Conservation (phyloP, 1,140 invertebrate species). For the Cotesia glomerata region DNA sequence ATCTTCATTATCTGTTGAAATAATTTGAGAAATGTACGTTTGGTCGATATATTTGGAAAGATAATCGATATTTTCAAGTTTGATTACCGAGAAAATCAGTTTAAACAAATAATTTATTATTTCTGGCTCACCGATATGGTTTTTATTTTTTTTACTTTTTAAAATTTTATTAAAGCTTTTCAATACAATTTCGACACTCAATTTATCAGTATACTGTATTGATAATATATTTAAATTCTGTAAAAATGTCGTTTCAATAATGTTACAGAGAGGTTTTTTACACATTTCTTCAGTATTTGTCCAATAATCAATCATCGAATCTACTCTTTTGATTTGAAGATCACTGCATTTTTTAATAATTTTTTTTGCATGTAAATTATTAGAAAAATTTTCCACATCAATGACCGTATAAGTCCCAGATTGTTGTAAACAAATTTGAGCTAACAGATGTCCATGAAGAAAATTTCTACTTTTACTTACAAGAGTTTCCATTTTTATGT, state of each 20-base stretch:
- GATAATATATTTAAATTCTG: background rate
- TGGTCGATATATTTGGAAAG: background rate
- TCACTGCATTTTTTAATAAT: background rate
- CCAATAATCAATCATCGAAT: background rate
- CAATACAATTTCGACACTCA: background rate
- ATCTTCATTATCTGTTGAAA: background rate
- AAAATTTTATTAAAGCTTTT: background rate
- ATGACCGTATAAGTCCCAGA: background rate
- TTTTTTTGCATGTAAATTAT: background rate
- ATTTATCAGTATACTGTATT: background rate
- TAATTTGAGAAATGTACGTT: too few relatives aligned
- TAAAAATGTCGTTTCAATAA: constrained; percentile 9
- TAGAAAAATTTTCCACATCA: background rate
- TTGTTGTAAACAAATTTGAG: background rate
- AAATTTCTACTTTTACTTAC: constrained; percentile 32
- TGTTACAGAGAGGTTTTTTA: background rate
- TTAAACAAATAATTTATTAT: background rate
- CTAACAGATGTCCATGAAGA: constrained; percentile 8
- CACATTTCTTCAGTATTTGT: background rate
- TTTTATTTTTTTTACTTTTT: background rate
- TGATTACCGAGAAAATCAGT: background rate
- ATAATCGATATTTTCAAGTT: background rate
- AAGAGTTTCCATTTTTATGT: constrained; percentile 22
- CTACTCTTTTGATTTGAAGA: background rate
- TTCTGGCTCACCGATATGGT: background rate